Evolutionary conservation across 2,888 invertebrate species (phyloP).

Genomic region (Lasioglossum malachurum): DNA sequence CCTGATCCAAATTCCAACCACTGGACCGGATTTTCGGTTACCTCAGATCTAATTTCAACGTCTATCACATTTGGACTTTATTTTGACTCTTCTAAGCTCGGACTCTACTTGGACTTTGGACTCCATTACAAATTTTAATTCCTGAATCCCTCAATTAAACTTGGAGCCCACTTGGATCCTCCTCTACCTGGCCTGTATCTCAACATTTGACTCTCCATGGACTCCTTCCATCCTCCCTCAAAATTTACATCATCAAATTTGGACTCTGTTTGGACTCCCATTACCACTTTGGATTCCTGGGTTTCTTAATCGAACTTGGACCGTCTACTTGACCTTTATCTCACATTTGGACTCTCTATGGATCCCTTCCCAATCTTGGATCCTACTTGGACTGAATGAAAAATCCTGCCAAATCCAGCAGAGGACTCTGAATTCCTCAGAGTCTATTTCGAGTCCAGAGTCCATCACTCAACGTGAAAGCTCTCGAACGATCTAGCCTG

Average conservation of each 20-base stretch:
- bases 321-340: no score
- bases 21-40: not conserved
- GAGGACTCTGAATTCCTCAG: no score
- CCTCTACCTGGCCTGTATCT: not conserved
- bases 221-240: no score
- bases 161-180: not conserved
- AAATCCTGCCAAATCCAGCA: not conserved
- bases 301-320: no score
- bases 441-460: not conserved
- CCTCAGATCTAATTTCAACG: not conserved
- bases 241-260: no score
- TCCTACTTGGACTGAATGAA: not conserved
- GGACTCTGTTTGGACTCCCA: no score
- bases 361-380: not conserved
- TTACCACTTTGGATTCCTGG: no score
- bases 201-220: no score
- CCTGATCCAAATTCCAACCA: not conserved
- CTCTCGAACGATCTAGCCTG: not conserved
- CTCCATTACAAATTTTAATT: fast-evolving
- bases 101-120: not conserved
- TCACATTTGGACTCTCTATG: not conserved
- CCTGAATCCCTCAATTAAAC: not conserved
- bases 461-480: not conserved
- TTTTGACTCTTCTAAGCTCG: not conserved
- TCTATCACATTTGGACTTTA: not conserved